phyloP scores from a whole-genome alignment of 2,113 vertebrate genomes.

The Microcebus jonahi region DNA sequence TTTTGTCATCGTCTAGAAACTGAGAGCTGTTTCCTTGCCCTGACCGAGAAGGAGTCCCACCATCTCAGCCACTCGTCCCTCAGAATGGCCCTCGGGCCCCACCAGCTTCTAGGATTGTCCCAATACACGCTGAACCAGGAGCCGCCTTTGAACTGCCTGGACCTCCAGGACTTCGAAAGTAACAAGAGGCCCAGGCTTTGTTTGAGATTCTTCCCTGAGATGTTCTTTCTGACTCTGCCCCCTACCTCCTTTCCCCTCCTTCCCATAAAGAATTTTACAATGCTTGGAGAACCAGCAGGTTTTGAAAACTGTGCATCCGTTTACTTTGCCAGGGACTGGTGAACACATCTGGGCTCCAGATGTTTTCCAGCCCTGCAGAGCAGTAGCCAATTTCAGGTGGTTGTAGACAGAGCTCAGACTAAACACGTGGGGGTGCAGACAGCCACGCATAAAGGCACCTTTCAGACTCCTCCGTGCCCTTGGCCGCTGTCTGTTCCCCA shows the following conservation, averaged over 20 bases:
- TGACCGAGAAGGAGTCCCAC: background rate
- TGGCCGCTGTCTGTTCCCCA: background rate
- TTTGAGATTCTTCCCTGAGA: background rate
- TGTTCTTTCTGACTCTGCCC: background rate
- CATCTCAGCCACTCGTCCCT: background rate
- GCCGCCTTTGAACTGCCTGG: background rate
- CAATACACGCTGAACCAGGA: background rate
- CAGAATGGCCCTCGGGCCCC: background rate
- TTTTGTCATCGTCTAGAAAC: background rate
- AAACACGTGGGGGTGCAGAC: constrained; percentile 81
- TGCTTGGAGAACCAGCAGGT: constrained; percentile 51
- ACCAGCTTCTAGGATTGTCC: background rate
- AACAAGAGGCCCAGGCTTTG: background rate
- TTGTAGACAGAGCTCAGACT: constrained; percentile 82
- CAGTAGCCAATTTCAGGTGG: constrained; percentile 71
- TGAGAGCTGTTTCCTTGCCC: background rate
- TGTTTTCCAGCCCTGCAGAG: constrained; percentile 72
- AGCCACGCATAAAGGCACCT: constrained; percentile 68
- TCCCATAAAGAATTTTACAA: constrained; percentile 37
- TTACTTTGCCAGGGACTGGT: constrained; percentile 56
- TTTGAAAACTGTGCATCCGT: constrained; percentile 63
- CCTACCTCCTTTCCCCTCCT: background rate
- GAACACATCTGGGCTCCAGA: constrained; percentile 84
- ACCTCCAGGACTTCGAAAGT: background rate
- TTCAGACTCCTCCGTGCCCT: constrained; percentile 59